Percentiles rank a stretch among this genome's conserved stretches.
These are phyloP conservation scores for Julus scandinavius DNA, from an alignment of 2,888 invertebrate genomes.

Conservation along the genomic window DNA sequence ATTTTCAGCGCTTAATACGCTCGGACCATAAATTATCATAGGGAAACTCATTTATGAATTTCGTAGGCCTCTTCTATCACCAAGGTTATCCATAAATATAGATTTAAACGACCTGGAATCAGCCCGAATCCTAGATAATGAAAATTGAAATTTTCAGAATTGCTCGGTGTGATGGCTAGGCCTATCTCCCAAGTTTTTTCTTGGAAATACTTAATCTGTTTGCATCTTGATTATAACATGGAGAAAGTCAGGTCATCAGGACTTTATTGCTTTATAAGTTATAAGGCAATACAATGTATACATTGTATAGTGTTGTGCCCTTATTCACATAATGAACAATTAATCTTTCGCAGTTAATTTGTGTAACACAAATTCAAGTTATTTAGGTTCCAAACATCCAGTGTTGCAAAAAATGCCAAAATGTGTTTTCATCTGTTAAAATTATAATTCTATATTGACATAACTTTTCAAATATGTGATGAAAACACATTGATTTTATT, in stretches of 20 bases:
- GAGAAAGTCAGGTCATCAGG: background rate
- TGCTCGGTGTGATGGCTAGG: background rate
- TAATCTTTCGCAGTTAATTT: too few relatives aligned
- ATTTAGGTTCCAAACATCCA: too few relatives aligned
- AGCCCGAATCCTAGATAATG: slow-evolving; percentile 7
- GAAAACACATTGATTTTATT: too few relatives aligned
- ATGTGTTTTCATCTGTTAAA: too few relatives aligned
- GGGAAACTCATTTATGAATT: slow-evolving; percentile 15
- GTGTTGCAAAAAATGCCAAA: too few relatives aligned
- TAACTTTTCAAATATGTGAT: too few relatives aligned
- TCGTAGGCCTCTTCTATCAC: background rate
- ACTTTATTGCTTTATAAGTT: too few relatives aligned
- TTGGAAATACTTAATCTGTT: background rate
- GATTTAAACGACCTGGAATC: slow-evolving; percentile 17
- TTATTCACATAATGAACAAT: too few relatives aligned
- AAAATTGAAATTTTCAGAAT: slow-evolving; percentile 15
- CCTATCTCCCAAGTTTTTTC: background rate
- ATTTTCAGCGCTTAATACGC: slow-evolving; percentile 33
- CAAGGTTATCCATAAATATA: slow-evolving; percentile 12
- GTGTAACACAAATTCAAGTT: too few relatives aligned
- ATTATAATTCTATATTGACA: too few relatives aligned
- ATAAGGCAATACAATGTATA: too few relatives aligned
- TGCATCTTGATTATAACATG: background rate
- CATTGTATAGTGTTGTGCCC: too few relatives aligned
- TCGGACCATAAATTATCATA: slow-evolving; percentile 4